Conservation (phyloP, 2,113 vertebrate species). For the Ahaetulla prasina region DNA sequence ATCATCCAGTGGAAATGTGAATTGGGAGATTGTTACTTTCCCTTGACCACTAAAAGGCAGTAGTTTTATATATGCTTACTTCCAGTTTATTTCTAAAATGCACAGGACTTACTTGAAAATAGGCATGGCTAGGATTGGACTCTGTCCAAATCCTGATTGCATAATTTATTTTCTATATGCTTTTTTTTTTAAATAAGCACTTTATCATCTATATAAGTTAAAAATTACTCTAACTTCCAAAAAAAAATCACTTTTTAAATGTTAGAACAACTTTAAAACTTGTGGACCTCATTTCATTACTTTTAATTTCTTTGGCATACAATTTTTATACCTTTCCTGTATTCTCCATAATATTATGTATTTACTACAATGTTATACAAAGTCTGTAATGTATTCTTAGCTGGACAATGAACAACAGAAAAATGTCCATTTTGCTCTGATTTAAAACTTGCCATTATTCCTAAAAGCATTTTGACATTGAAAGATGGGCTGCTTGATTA, state of each 20-base stretch:
- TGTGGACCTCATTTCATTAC: background rate
- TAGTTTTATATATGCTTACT: background rate
- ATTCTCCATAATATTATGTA: background rate
- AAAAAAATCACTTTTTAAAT: slow-evolving; percentile 15
- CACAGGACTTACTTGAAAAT: background rate
- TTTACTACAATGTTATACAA: background rate
- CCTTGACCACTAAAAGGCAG: background rate
- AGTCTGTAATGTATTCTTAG: background rate
- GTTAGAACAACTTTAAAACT: background rate
- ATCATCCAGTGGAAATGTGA: background rate
- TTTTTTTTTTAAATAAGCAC: background rate
- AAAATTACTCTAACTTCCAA: background rate
- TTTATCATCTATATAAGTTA: slow-evolving; percentile 4
- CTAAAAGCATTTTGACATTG: background rate
- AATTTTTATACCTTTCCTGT: background rate
- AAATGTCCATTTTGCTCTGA: background rate
- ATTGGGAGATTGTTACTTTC: background rate
- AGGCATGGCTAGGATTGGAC: background rate
- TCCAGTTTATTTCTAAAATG: background rate
- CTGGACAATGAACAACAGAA: background rate
- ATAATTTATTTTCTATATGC: background rate
- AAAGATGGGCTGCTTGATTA: background rate
- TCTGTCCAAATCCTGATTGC: background rate
- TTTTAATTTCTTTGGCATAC: background rate
- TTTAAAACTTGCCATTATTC: background rate